Evolutionary conservation across 2,797 vertebrate genomes (phyloP), one percentile per base, ranked within the genome.

Genomic region (Scarus forsteni): DNA sequence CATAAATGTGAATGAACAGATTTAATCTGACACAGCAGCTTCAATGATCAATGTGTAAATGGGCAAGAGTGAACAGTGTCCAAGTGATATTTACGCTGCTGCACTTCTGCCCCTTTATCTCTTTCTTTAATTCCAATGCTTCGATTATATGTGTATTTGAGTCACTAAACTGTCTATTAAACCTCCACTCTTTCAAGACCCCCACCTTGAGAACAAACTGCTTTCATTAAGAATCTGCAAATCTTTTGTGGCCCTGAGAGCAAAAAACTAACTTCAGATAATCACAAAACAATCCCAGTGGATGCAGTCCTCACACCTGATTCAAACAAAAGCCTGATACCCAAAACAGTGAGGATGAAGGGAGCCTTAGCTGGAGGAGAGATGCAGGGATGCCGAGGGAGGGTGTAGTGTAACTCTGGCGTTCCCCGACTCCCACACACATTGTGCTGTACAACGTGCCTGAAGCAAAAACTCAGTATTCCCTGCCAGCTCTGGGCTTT

Each of bases 391-490:
- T 8, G 35, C 34, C 2, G 13, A 36, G 76, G 51, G 44, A 57
- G 45, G 65, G 64, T 48, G 57, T 53, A 64, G 64, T 36, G 44
- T 58, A 77, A 52, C 59, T 55, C 46, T 52, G 64, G 67, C 18
- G 5, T 53, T 83, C 57, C 78, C 78, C 53, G 46, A 75, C 84
- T 79, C 84, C 80, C 71, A 79, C 75, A 46, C 77, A 61, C 9
- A 45, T 57, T 67, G 68, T 73, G 42, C 54, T 73, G 53, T 42
- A 71, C 68, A 79, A 36, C 40, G 65, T 4, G 73, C 75, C 82
- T 60, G 52, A 52, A 67, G 70, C 11, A 63, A 50, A 54, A 42
- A 69, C 48, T 51, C 40, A 35, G 45, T 58, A 1, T 53, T 63
- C 53, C 40, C 45, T 50, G 65, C 36, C 27, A 57, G 49, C 66